Percentiles rank a stretch among this genome's conserved stretches.
Evolutionary conservation across 2,888 invertebrate genomes (phyloP).

Genomic region (Polydrusus cervinus): DNA sequence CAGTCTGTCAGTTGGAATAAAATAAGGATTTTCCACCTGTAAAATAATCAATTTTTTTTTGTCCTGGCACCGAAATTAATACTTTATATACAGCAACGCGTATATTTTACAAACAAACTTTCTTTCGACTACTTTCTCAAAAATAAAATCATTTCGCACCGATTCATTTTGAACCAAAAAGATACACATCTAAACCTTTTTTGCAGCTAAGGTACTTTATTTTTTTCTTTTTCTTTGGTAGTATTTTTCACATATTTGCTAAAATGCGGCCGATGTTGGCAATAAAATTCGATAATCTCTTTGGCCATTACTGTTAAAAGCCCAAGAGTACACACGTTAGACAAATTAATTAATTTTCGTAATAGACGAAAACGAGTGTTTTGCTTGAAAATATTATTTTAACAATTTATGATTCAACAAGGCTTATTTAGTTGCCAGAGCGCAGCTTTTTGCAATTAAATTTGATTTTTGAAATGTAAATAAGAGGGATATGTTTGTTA

Average conservation of each 20-base stretch:
- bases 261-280: neutral
- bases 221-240: neutral
- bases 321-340: conserved; percentile 16
- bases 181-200: neutral
- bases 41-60: too few relatives aligned
- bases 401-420: conserved; percentile 10
- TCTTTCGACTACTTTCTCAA: too few relatives aligned
- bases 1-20: too few relatives aligned
- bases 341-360: conserved; percentile 23
- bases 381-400: conserved; percentile 4
- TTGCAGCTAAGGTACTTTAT: neutral
- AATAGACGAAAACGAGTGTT: conserved; percentile 6
- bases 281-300: conserved; percentile 22
- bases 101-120: too few relatives aligned
- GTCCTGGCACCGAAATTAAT: too few relatives aligned
- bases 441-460: neutral
- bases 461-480: neutral
- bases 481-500: too few relatives aligned
- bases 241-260: neutral
- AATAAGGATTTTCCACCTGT: too few relatives aligned
- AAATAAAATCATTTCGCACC: too few relatives aligned
- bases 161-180: too few relatives aligned
- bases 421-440: neutral
- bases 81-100: too few relatives aligned
- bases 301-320: conserved; percentile 22